A percentile compares a stretch with the other conserved stretches of the same genome.
Evolutionary conservation across 2,888 invertebrate species (phyloP).

Genomic region (Dryocosmus kuriphilus): DNA sequence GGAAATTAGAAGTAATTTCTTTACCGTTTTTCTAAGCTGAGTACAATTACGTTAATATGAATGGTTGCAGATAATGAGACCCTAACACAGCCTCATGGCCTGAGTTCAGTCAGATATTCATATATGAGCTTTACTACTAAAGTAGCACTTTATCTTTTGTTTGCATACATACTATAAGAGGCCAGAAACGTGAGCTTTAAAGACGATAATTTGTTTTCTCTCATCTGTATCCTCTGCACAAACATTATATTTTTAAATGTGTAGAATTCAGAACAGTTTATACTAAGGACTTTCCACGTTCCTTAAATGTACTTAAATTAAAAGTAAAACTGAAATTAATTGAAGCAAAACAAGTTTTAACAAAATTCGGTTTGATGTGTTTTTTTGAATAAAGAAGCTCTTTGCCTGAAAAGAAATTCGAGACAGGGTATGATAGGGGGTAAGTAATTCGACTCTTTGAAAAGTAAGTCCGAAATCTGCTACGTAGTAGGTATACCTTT

Average conservation of each 20-base stretch:
- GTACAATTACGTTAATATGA: constrained; percentile 27
- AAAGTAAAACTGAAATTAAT: background rate
- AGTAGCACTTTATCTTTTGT: constrained; percentile 29
- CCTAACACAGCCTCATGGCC: background rate
- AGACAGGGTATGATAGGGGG: background rate
- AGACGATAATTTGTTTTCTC: background rate
- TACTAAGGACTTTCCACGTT: background rate
- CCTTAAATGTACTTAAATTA: background rate
- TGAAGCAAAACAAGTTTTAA: too few species aligned
- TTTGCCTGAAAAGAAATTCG: constrained; percentile 8
- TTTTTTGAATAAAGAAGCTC: constrained; percentile 3
- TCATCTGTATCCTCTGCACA: background rate
- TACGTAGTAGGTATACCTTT: constrained; percentile 16
- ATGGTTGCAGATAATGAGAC: constrained; percentile 22
- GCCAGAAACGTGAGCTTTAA: background rate
- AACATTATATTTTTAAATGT: background rate
- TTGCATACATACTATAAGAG: constrained; percentile 13
- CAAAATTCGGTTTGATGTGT: background rate
- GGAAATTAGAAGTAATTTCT: constrained; percentile 16
- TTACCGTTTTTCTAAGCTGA: background rate
- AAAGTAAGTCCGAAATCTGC: constrained; percentile 34
- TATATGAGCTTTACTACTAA: constrained; percentile 16
- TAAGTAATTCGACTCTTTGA: constrained; percentile 30
- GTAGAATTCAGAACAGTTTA: background rate
- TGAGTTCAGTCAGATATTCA: constrained; percentile 17